Conservation (phyloP, 2,113 vertebrate species). For the Pygoscelis antarcticus region DNA sequence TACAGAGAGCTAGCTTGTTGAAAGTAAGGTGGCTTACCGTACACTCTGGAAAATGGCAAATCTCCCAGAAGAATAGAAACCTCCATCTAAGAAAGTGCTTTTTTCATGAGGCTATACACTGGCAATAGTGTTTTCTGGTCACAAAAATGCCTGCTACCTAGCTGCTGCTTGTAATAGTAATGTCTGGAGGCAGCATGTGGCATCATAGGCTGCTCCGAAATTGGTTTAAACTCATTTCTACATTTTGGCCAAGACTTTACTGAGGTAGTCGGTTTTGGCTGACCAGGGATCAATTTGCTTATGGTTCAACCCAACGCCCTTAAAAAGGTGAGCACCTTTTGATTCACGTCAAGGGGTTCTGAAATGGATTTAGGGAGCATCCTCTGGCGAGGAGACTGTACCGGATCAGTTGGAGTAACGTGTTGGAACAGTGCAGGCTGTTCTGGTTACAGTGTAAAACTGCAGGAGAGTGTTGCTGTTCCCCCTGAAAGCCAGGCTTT, state of each 20-base stretch:
- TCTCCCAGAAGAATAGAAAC: not conserved
- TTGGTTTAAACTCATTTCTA: not conserved
- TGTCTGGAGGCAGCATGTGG: not conserved
- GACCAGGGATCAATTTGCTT: not conserved
- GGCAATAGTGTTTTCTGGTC: not conserved
- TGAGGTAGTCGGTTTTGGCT: not conserved
- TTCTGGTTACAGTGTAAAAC: not conserved
- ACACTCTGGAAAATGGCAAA: not conserved
- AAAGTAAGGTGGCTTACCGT: not conserved
- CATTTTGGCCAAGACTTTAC: not conserved
- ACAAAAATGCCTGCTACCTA: not conserved
- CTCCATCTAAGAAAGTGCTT: not conserved
- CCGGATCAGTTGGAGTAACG: accelerated
- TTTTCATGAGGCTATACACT: not conserved
- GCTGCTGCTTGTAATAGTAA: not conserved
- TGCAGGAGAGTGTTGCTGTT: accelerated
- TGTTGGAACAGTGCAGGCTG: not conserved
- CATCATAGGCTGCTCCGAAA: not conserved
- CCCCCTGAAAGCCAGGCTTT: not conserved
- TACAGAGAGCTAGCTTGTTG: not conserved
- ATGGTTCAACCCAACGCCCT: not conserved
- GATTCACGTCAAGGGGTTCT: not conserved
- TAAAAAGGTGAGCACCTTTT: not conserved
- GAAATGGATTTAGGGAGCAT: too few species aligned
- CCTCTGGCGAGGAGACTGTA: accelerated